phyloP scores from a whole-genome alignment of 2,888 invertebrate species.

The Acrobasis consociella region DNA sequence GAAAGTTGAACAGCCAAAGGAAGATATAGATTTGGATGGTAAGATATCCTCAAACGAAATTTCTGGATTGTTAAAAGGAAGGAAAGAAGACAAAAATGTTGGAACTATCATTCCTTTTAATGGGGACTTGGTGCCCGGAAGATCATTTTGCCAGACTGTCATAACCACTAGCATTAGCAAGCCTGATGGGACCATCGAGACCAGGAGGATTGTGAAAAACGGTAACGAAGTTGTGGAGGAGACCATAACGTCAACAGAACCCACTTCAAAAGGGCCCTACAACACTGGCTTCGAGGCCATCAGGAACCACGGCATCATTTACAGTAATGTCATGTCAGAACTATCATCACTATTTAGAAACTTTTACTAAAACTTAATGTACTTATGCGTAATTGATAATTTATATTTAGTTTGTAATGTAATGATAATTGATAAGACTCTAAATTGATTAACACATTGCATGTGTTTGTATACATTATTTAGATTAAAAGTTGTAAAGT shows the following conservation, averaged over 20 bases:
- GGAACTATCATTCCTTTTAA: slow-evolving; percentile 48
- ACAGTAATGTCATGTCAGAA: slow-evolving; percentile 51
- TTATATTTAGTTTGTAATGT: slow-evolving; percentile 6
- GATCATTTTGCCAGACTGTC: slow-evolving; percentile 68
- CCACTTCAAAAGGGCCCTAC: slow-evolving; percentile 42
- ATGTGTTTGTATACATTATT: background rate
- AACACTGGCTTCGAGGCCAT: slow-evolving; percentile 51
- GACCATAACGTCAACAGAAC: slow-evolving; percentile 50
- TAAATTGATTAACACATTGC: slow-evolving; percentile 9
- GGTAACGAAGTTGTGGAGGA: slow-evolving; percentile 71
- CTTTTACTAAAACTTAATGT: slow-evolving; percentile 49
- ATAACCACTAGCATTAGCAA: slow-evolving; percentile 73
- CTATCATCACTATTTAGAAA: slow-evolving; percentile 63
- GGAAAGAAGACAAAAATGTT: slow-evolving; percentile 47
- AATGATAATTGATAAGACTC: background rate
- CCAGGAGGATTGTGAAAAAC: slow-evolving; percentile 67
- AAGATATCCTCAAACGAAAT: slow-evolving; percentile 72
- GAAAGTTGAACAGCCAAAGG: slow-evolving; percentile 46
- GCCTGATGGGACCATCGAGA: slow-evolving; percentile 70
- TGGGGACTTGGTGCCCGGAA: slow-evolving; percentile 59
- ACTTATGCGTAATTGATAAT: slow-evolving; percentile 15
- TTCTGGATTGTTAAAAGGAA: slow-evolving; percentile 61
- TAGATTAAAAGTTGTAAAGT: slow-evolving; percentile 12
- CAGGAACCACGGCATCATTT: slow-evolving; percentile 49
- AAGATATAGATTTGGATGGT: slow-evolving; percentile 70